Percentiles rank a stretch among this genome's conserved stretches.
phyloP scores from a whole-genome alignment of 2,113 vertebrate species.

The Mystacornis crossleyi region DNA sequence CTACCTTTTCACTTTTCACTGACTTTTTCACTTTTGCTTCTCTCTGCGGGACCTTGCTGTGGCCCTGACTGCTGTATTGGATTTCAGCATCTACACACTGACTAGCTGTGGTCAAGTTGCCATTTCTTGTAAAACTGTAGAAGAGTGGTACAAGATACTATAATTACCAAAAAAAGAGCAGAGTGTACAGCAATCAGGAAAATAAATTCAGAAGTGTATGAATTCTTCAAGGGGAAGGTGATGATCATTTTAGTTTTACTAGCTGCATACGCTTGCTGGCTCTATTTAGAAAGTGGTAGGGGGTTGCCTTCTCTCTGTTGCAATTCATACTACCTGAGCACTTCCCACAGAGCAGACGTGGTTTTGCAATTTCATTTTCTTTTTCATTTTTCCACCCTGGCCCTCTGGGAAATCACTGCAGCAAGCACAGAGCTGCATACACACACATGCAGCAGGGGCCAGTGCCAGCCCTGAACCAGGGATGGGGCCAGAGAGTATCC shows the following conservation, averaged over 20 bases:
- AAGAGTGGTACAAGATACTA: background rate
- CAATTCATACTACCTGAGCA: constrained; percentile 34
- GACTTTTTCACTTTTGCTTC: background rate
- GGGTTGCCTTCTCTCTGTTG: background rate
- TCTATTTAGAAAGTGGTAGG: constrained; percentile 55
- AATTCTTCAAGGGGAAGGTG: constrained; percentile 1
- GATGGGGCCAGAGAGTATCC: accelerated
- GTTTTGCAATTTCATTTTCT: background rate
- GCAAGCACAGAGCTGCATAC: background rate
- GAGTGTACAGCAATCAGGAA: background rate
- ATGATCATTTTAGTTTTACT: background rate
- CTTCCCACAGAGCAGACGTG: background rate
- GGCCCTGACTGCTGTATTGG: background rate
- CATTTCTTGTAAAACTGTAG: background rate
- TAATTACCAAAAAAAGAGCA: background rate
- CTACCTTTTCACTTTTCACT: background rate
- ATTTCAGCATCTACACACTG: background rate
- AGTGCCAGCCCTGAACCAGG: background rate
- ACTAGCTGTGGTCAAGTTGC: background rate
- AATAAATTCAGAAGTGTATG: background rate
- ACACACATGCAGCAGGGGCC: background rate
- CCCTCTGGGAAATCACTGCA: constrained; percentile 32
- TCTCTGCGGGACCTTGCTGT: background rate
- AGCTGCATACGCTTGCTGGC: background rate
- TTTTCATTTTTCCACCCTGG: background rate